Conservation (phyloP, 2,797 vertebrate genomes). For the Manis javanica region DNA sequence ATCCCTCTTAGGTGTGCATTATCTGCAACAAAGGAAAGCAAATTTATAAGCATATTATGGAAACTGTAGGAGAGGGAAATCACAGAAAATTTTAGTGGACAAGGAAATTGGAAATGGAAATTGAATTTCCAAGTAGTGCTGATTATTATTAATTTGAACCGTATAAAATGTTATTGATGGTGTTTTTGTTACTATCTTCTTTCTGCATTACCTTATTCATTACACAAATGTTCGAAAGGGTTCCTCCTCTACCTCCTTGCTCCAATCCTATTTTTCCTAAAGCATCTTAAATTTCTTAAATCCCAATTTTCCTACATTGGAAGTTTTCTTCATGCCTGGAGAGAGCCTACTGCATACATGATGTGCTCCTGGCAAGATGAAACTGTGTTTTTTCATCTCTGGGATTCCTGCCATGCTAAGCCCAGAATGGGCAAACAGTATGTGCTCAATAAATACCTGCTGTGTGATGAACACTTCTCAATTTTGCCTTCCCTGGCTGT, state of each 20-base stretch:
- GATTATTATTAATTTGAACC: constrained; percentile 43
- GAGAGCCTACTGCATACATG: background rate
- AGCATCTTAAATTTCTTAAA: constrained; percentile 38
- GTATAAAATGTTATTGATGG: constrained; percentile 50
- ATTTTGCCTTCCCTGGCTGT: background rate
- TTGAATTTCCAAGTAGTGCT: background rate
- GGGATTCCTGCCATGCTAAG: background rate
- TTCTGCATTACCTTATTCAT: constrained; percentile 38
- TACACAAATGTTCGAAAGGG: background rate
- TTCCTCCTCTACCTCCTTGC: background rate
- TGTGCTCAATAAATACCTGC: constrained; percentile 46
- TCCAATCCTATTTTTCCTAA: background rate
- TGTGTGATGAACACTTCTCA: background rate
- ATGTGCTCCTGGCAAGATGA: background rate
- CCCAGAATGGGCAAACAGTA: constrained; percentile 15
- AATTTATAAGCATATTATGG: constrained; percentile 58
- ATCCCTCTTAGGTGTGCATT: background rate
- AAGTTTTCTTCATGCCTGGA: background rate
- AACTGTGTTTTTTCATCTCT: background rate
- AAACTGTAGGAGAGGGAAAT: constrained; percentile 37
- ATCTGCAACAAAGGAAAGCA: constrained; percentile 59
- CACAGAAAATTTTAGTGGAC: constrained; percentile 43
- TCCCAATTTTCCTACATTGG: background rate
- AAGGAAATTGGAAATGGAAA: constrained; percentile 71
- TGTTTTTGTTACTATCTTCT: background rate